Percentiles rank a stretch among this genome's conserved stretches.
phyloP scores from a whole-genome alignment of 2,888 invertebrate species.

The Harpagoxenus sublaevis region DNA sequence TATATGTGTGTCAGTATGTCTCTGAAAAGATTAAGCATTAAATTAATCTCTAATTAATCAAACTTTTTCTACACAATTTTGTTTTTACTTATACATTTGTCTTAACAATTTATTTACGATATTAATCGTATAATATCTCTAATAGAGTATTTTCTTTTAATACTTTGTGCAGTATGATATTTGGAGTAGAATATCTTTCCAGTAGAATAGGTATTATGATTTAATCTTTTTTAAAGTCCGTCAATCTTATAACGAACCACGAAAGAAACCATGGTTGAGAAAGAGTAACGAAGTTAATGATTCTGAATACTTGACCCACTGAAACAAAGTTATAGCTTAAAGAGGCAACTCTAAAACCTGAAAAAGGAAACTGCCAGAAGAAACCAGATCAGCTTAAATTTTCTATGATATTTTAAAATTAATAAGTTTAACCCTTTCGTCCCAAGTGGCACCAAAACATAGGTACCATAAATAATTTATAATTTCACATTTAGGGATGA shows the following conservation, averaged over 20 bases:
- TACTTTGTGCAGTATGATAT: background rate
- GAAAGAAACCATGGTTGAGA: background rate
- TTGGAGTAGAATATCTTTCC: background rate
- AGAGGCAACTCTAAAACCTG: background rate
- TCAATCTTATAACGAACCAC: background rate
- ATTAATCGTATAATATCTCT: background rate
- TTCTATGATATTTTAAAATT: background rate
- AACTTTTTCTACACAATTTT: background rate
- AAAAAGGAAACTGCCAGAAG: background rate
- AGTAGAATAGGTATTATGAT: background rate
- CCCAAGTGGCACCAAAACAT: no score
- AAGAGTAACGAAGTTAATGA: constrained; percentile 29
- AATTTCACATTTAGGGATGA: no score
- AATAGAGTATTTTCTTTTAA: background rate
- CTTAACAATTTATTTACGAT: background rate
- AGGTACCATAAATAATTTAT: no score
- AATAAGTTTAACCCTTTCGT: background rate
- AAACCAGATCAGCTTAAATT: background rate
- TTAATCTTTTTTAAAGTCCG: background rate
- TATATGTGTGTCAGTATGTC: background rate
- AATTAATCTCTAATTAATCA: background rate
- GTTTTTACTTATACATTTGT: background rate
- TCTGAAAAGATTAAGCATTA: background rate
- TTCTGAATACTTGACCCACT: constrained; percentile 38
- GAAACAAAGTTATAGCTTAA: constrained; percentile 21